These are phyloP conservation scores for Prenolepis imparis DNA, from an alignment of 2,888 invertebrate species.

Conservation along the genomic window DNA sequence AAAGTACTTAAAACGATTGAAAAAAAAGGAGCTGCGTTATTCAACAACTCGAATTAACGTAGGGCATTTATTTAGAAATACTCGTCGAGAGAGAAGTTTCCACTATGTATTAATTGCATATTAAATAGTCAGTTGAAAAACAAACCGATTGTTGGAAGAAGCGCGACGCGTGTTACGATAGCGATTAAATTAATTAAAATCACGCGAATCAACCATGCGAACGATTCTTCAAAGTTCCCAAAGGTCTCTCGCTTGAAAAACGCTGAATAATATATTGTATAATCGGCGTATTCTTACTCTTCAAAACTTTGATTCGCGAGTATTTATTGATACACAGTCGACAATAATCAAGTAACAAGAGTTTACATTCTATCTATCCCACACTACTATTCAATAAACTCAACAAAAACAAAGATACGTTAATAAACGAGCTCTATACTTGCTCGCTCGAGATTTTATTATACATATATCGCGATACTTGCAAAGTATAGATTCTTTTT, in stretches of 20 bases:
- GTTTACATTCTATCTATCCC: constrained; percentile 42
- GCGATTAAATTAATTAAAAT: constrained; percentile 32
- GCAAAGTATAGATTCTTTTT: constrained; percentile 21
- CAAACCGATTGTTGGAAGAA: constrained; percentile 27
- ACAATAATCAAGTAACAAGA: constrained; percentile 62
- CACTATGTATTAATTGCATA: constrained; percentile 35
- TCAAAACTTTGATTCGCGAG: constrained; percentile 44
- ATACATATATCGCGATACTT: constrained; percentile 26
- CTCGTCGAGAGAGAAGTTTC: constrained; percentile 16
- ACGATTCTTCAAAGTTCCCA: constrained; percentile 35
- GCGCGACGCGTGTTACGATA: constrained; percentile 26
- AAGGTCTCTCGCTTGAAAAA: constrained; percentile 17
- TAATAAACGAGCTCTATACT: constrained; percentile 46
- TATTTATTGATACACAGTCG: constrained; percentile 59
- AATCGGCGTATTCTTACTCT: constrained; percentile 5
- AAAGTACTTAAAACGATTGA: constrained; percentile 11
- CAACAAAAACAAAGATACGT: constrained; percentile 28
- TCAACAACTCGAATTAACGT: constrained; percentile 26
- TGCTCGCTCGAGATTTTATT: constrained; percentile 47
- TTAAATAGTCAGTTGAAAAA: constrained; percentile 24
- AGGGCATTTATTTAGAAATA: constrained; percentile 38
- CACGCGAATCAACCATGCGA: background rate
- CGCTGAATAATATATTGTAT: constrained; percentile 11
- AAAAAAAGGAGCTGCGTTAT: background rate
- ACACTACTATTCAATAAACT: constrained; percentile 33